Evolutionary conservation across 2,888 invertebrate species (phyloP).

Genomic region (Crioceris asparagi): DNA sequence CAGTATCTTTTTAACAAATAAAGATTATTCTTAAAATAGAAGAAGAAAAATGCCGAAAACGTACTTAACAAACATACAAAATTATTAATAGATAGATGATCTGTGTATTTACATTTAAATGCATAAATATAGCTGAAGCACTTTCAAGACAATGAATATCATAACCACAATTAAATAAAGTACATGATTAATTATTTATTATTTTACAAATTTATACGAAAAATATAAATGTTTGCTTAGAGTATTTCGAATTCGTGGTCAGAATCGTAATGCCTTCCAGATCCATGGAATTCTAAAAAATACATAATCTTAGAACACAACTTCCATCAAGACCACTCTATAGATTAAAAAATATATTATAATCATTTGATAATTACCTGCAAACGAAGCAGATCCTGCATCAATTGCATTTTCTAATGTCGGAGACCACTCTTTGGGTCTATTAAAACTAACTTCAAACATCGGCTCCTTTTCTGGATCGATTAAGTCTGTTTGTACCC

Average conservation of each 20-base stretch:
- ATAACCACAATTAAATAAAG: conserved; percentile 10
- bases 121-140: no score
- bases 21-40: conserved; percentile 9
- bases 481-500: conserved; percentile 57
- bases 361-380: conserved; percentile 16
- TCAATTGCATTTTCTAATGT: conserved; percentile 31
- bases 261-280: conserved; percentile 54
- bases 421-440: conserved; percentile 67
- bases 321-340: no score
- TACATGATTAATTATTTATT: no score
- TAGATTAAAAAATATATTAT: no score
- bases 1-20: conserved; percentile 8
- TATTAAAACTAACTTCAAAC: conserved; percentile 74
- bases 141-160: no score
- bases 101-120: conserved; percentile 14
- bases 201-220: background rate
- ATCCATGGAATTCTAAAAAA: background rate
- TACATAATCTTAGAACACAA: no score
- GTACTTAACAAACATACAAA: conserved; percentile 13
- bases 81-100: conserved; percentile 10
- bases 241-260: conserved; percentile 78
- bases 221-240: conserved; percentile 31
- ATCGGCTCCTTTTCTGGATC: conserved; percentile 62
- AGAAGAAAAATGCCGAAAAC: conserved; percentile 10
- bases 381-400: conserved; percentile 17